Evolutionary conservation across 2,888 invertebrate genomes (phyloP), one percentile per base, ranked within the genome.

Genomic region (Acanthacorydalis orientalis): DNA sequence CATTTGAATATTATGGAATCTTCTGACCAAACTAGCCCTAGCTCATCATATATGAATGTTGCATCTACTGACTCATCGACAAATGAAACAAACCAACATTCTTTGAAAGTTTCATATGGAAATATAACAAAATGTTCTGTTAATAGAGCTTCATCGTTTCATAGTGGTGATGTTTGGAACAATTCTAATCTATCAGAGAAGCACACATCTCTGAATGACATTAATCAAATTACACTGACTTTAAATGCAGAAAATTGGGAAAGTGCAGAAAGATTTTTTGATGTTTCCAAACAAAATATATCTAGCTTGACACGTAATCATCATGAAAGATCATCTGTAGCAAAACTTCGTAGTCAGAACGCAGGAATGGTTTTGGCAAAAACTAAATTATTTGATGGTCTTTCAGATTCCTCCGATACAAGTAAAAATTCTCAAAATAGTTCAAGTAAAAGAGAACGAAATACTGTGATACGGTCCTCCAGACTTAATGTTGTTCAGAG

Each of bases 281-380:
- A 55, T 7, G 53, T 52, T 6, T 34, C 74, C 69, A 70, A 70
- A 47, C 74, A 69, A 51, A 74, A 76, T 1, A 70, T 71, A 9
- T 65, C 71, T 16, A 74, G 73, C 57, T 71, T 73, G 46, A 68
- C 70, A 51, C 69, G 69, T 11, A 70, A 69, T 2, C 68, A 69
- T 43, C 74, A 73, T 31, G 78, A 79, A 1, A 70, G 85, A 49
- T 80, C 80, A 0, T 85, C 85, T 0, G 75, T 86, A 10, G 82
- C 80, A 15, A 78, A 78, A 55, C 59, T 86, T 32, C 69, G 83
- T 31, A 70, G 74, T 43, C 80, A 83, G 61, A 86, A 86, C 61
- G 83, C 82, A 7, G 87, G 86, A 7, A 84, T 83, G 68, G 86
- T 87, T 1, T 65, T 83, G 49, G 84, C 83, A 2, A 85, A 83